A percentile compares a stretch with the other conserved stretches of the same genome.
Evolutionary conservation across 2,113 vertebrate genomes (phyloP).

Genomic region (Blennius ocellaris): DNA sequence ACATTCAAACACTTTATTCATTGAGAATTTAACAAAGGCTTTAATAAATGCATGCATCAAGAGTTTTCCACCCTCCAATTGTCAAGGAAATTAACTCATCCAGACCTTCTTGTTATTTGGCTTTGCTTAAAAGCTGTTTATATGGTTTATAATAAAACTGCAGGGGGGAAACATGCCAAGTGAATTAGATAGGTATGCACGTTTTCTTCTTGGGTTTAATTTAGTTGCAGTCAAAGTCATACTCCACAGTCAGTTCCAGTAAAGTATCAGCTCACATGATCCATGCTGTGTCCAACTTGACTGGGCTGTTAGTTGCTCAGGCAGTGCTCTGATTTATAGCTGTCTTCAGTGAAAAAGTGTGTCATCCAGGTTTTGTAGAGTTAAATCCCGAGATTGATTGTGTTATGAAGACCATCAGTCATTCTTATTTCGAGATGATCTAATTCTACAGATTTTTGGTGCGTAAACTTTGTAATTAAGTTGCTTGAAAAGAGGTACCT

Average conservation of each 20-base stretch:
- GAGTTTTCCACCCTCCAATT: not conserved
- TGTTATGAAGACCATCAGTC: conserved; percentile 22
- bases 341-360: not conserved
- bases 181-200: not conserved
- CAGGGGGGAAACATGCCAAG: not conserved
- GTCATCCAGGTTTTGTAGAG: conserved; percentile 1
- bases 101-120: not conserved
- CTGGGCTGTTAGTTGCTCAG: conserved; percentile 6
- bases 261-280: not conserved
- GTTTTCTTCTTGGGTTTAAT: not conserved
- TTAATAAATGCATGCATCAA: not conserved
- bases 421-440: conserved; percentile 38
- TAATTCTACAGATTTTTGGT: conserved; percentile 47
- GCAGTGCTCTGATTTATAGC: not conserved
- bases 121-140: not conserved
- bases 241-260: not conserved
- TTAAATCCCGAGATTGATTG: conserved; percentile 9
- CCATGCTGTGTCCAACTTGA: not conserved
- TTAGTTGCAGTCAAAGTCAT: too few species aligned
- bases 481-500: too few species aligned
- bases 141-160: not conserved
- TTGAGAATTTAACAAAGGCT: not conserved
- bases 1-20: not conserved
- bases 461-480: too few species aligned
- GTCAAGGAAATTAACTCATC: not conserved